Conservation (phyloP, 2,113 vertebrate genomes). For the Ramphastos sulfuratus region DNA sequence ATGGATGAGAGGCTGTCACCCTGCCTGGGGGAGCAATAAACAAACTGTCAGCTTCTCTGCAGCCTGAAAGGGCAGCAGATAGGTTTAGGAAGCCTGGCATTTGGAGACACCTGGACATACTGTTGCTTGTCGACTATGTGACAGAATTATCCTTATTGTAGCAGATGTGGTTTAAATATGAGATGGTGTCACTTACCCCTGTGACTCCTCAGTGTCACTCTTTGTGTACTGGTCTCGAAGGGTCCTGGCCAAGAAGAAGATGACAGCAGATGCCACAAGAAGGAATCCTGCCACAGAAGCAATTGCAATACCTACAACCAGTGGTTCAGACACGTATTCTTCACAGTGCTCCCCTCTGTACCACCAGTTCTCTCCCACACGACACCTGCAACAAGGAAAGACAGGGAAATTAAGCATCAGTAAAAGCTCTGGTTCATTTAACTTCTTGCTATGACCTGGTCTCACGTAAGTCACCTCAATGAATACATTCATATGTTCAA, state of each 20-base stretch:
- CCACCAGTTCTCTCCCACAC: conserved; percentile 95
- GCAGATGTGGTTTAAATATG: neutral
- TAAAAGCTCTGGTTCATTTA: neutral
- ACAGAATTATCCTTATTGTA: neutral
- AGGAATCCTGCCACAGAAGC: conserved; percentile 87
- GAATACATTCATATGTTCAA: neutral
- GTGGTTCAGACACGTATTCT: conserved; percentile 90
- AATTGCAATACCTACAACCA: conserved; percentile 88
- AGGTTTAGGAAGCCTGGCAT: neutral
- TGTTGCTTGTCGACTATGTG: neutral
- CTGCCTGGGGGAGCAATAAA: conserved; percentile 72
- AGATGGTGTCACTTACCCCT: conserved; percentile 76
- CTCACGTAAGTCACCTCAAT: neutral
- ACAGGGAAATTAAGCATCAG: neutral
- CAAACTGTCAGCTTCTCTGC: conserved; percentile 21
- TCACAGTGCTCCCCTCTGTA: conserved; percentile 93
- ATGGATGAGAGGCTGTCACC: conserved; percentile 85
- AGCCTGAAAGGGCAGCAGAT: neutral
- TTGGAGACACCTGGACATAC: neutral
- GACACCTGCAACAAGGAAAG: conserved; percentile 78
- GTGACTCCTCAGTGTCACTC: conserved; percentile 79
- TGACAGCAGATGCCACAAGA: conserved; percentile 78
- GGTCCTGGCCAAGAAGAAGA: conserved; percentile 85
- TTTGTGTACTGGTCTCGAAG: conserved; percentile 82
- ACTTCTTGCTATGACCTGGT: neutral